A percentile compares a stretch with the other conserved stretches of the same genome.
These are phyloP conservation scores for Chiloscyllium punctatum DNA, from an alignment of 2,797 vertebrate genomes.

Conservation along the genomic window DNA sequence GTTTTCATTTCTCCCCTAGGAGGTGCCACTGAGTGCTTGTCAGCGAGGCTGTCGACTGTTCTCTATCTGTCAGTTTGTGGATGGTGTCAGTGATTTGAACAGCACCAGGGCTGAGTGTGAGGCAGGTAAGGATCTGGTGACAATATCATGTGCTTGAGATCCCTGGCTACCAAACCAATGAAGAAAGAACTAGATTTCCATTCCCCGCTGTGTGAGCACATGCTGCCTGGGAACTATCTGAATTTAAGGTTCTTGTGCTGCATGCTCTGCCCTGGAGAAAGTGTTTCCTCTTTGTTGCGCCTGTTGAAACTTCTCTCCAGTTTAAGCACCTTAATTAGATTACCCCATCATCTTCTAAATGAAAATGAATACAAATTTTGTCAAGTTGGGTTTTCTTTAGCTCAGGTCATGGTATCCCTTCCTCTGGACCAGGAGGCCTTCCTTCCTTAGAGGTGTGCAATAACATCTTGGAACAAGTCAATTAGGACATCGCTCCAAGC, in stretches of 20 bases:
- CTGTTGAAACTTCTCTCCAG: background rate
- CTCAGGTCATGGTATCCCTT: too few species aligned
- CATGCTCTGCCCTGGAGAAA: background rate
- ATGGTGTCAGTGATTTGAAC: slow-evolving; percentile 77
- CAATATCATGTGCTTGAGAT: too few species aligned
- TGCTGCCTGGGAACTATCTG: background rate
- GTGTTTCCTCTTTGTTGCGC: background rate
- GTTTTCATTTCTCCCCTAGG: slow-evolving; percentile 51
- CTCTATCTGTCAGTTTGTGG: slow-evolving; percentile 95
- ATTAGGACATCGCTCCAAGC: too few species aligned
- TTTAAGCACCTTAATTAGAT: background rate
- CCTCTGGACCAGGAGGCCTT: too few species aligned
- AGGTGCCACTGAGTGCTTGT: slow-evolving; percentile 81
- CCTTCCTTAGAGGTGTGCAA: too few species aligned
- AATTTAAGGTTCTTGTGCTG: background rate
- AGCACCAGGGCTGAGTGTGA: slow-evolving; percentile 84
- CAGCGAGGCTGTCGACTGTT: slow-evolving; percentile 91
- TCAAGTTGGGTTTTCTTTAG: too few species aligned
- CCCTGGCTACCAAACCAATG: background rate
- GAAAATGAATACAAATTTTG: background rate
- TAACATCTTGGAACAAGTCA: too few species aligned
- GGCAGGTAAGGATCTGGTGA: slow-evolving; percentile 68
- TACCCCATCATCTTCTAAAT: background rate
- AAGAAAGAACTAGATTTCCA: background rate
- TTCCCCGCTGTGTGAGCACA: background rate